These are phyloP conservation scores for Oenanthe oenanthe DNA, from an alignment of 2,113 vertebrate species.

Conservation along the genomic window DNA sequence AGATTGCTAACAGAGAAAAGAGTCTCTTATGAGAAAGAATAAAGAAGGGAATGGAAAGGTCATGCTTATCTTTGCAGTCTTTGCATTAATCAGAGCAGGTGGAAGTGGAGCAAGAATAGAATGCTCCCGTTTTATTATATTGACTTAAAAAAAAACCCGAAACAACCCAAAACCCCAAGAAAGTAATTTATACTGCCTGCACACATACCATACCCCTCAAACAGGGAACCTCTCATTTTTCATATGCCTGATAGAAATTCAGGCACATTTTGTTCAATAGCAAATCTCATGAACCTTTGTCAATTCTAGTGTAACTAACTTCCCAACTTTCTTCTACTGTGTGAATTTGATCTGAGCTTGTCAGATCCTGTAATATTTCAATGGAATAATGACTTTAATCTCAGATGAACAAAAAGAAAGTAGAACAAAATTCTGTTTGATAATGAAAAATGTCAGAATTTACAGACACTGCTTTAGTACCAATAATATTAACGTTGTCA, in stretches of 20 bases:
- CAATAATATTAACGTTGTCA: background rate
- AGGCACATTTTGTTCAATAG: background rate
- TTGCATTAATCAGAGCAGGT: background rate
- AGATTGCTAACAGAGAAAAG: background rate
- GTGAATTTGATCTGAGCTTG: background rate
- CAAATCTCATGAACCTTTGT: background rate
- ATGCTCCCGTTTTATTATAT: background rate
- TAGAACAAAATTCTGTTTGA: background rate
- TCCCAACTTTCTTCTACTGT: background rate
- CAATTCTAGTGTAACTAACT: background rate
- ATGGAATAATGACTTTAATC: background rate
- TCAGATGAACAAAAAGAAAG: background rate
- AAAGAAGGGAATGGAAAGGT: background rate
- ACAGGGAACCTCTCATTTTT: background rate
- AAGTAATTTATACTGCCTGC: background rate
- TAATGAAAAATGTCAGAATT: background rate
- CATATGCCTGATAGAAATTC: background rate
- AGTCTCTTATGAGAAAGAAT: background rate
- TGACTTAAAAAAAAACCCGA: background rate
- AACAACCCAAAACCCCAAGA: background rate
- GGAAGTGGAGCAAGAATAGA: background rate
- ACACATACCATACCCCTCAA: background rate
- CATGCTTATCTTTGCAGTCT: background rate
- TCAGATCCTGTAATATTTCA: background rate
- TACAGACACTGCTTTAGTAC: background rate